Base-by-base conservation (phyloP, 2,888 invertebrate species). In the Dexiosoma caninum region DNA sequence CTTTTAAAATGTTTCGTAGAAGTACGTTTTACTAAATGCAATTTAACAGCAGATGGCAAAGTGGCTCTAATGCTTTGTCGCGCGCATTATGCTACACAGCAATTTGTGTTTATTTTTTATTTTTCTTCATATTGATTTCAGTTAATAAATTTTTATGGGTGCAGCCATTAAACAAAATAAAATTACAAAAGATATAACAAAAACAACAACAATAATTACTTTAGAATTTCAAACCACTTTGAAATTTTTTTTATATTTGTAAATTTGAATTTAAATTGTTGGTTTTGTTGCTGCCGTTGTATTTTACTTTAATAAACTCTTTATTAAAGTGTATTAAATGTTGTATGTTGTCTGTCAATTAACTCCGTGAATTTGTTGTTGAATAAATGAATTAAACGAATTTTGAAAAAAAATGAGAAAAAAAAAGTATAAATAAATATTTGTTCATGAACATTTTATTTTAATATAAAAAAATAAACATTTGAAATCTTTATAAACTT, bases 161-260 rank as follows among this genome's bases (percentile, higher is more conserved):
- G 81, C 81, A 81, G 77, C 77, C 62, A 77, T 72, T 53, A 69
- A 57, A 32, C 35, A 67, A 53, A 77, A 72, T 49, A 67, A 67
- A 70, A 67, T 21, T 53, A 53, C 23, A 51, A 19, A n/a, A n/a
- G n/a, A 42, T 46, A 66, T 12, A 42, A 27, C 30, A 62, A 70
- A 21, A 57, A 19, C n/a, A 51, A 19, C 21, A 19, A 35, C 37
- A 35, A 35, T 30, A 55, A 70, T 59, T 53, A 66, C 60, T 80
- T 64, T 6, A 60, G 69, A 76, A 76, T 69, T 69, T 44, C 7
- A 35, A 69, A 62, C 44, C 44, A 60, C 10, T 55, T 40, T 42
- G 30, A n/a, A 40, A n/a, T 37, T 59, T 2, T 35, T 46, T 57
- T 57, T 14, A 5, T 21, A 9, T 9, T n/a, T 21, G 9, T 40